Conservation (phyloP, 2,888 invertebrate species). For the Drosophila rellima region DNA sequence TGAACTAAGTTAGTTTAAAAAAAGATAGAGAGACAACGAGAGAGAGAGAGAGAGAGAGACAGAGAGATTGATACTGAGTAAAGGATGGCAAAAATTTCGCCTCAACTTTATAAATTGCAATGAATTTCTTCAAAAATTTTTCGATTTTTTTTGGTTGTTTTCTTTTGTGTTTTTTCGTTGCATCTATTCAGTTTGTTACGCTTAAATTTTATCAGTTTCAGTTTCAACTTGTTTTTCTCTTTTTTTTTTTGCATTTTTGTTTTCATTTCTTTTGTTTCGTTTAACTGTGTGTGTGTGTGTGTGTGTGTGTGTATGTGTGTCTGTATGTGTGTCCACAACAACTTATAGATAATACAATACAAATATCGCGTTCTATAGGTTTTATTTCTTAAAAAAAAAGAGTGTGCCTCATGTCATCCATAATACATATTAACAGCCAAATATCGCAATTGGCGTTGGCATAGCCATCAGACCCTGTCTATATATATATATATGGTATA, state of each 20-base stretch:
- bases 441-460: slow-evolving; percentile 39
- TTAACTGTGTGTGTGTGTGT: slow-evolving; percentile 45
- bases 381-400: slow-evolving; percentile 72
- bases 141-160: slow-evolving; percentile 34
- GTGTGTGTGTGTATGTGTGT: slow-evolving; percentile 11
- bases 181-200: slow-evolving; percentile 57
- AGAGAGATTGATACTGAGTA: slow-evolving; percentile 32
- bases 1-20: slow-evolving; percentile 27
- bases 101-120: slow-evolving; percentile 34
- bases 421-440: slow-evolving; percentile 77
- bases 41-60: slow-evolving; percentile 12
- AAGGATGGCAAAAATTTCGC: slow-evolving; percentile 32
- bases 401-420: slow-evolving; percentile 85
- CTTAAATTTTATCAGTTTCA: slow-evolving; percentile 74
- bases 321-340: slow-evolving; percentile 62
- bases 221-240: slow-evolving; percentile 68
- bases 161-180: slow-evolving; percentile 42
- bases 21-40: slow-evolving; percentile 25
- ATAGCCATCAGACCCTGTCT: slow-evolving; percentile 63
- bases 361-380: slow-evolving; percentile 74
- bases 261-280: slow-evolving; percentile 34
- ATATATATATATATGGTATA: slow-evolving; percentile 30
- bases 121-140: slow-evolving; percentile 37
- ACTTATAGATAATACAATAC: slow-evolving; percentile 79
- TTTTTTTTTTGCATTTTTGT: slow-evolving; percentile 54